These are phyloP conservation scores for Protosalanx chinensis DNA, from an alignment of 2,797 vertebrate genomes.

Conservation along the genomic window DNA sequence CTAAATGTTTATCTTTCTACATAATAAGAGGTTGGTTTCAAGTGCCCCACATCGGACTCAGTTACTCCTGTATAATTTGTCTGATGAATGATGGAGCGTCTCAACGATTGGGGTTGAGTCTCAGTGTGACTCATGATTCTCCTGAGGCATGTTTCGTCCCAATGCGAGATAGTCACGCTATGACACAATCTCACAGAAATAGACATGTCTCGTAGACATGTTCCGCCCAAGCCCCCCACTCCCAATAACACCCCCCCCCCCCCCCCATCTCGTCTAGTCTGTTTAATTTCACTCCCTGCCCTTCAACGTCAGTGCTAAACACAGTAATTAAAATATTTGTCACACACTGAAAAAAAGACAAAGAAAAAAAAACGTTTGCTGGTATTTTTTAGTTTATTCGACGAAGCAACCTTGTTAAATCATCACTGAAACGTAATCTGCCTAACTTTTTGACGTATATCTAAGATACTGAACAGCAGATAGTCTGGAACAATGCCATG, in stretches of 20 bases:
- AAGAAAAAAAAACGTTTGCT: background rate
- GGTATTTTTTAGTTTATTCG: background rate
- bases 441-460: background rate
- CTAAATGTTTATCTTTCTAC: no score
- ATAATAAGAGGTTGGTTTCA: no score
- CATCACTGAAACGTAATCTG: background rate
- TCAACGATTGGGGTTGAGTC: no score
- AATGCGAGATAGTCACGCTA: background rate
- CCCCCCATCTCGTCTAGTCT: no score
- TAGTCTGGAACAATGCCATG: slow-evolving; percentile 46
- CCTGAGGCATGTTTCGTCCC: background rate
- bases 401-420: background rate
- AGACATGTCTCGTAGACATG: background rate
- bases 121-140: background rate
- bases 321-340: no score
- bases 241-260: no score
- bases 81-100: no score
- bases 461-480: slow-evolving; percentile 48
- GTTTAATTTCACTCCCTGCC: no score
- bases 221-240: no score
- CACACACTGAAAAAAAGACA: background rate
- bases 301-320: no score
- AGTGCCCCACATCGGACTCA: no score
- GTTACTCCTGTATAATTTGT: no score
- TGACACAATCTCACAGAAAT: background rate